These are phyloP conservation scores for Drosophila fungiperda DNA, from an alignment of 2,888 invertebrate species.

Conservation along the genomic window DNA sequence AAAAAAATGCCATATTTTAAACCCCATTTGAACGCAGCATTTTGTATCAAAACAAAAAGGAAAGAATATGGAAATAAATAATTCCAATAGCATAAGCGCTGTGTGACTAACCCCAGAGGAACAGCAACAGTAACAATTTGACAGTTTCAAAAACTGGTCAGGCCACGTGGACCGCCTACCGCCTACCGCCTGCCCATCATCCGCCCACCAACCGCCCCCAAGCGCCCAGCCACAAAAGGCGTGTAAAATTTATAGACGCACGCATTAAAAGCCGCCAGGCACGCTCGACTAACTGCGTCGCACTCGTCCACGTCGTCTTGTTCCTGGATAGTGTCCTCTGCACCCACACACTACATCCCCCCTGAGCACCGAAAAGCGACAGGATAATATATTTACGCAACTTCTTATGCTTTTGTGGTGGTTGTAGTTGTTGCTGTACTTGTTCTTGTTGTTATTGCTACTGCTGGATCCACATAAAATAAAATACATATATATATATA, in stretches of 20 bases:
- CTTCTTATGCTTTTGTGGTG: conserved; percentile 74
- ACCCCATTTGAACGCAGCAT: conserved; percentile 15
- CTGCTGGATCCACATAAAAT: conserved; percentile 42
- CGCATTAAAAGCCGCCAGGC: conserved; percentile 75
- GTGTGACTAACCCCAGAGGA: conserved; percentile 52
- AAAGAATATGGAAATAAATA: conserved; percentile 45
- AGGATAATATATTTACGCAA: conserved; percentile 80
- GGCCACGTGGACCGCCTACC: conserved; percentile 69
- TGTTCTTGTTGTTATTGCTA: conserved; percentile 38
- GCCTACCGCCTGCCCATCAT: neutral
- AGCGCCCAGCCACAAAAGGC: conserved; percentile 68
- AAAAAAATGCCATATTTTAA: neutral
- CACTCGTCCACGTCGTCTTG: conserved; percentile 27
- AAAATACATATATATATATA: conserved; percentile 13
- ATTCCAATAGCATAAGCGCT: conserved; percentile 27
- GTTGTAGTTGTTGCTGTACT: conserved; percentile 48
- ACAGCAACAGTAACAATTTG: conserved; percentile 63
- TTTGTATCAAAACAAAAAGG: conserved; percentile 10
- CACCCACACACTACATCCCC: conserved; percentile 2
- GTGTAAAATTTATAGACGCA: conserved; percentile 79
- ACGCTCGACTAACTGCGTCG: conserved; percentile 78
- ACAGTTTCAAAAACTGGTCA: conserved; percentile 67
- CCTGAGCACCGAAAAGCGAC: conserved; percentile 55
- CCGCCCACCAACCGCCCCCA: conserved; percentile 6
- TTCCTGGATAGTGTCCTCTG: conserved; percentile 41